Evolutionary conservation across 2,113 vertebrate genomes (phyloP).

Genomic region (Mesitornis unicolor): DNA sequence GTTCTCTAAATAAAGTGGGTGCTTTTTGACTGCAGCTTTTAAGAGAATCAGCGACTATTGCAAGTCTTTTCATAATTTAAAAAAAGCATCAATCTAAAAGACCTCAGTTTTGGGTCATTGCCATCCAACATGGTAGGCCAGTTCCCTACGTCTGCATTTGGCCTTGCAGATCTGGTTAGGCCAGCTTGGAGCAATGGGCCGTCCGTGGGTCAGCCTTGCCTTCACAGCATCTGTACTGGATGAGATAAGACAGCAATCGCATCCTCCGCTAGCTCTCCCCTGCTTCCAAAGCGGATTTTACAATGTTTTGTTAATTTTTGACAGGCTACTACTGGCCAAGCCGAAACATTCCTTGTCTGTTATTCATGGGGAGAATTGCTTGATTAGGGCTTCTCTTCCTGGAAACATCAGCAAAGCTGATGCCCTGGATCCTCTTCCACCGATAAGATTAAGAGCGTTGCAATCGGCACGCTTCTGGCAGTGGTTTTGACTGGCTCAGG

Average conservation of each 20-base stretch:
- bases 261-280: background rate
- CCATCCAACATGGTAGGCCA: background rate
- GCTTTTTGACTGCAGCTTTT: background rate
- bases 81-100: background rate
- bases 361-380: constrained; percentile 40
- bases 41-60: background rate
- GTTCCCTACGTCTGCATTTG: background rate
- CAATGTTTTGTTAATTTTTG: constrained; percentile 35
- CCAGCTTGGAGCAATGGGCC: background rate
- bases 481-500: background rate
- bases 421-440: constrained; percentile 14
- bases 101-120: background rate
- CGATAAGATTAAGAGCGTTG: constrained; percentile 50
- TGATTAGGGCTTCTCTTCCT: constrained; percentile 51
- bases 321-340: constrained; percentile 18
- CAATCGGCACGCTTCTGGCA: background rate
- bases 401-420: constrained; percentile 19
- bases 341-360: background rate
- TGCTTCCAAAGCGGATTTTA: constrained; percentile 22
- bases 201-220: background rate
- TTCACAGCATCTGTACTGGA: background rate
- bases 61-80: background rate
- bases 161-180: background rate
- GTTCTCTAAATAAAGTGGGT: background rate
- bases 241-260: background rate